These are phyloP conservation scores for Luscinia luscinia DNA, from an alignment of 2,797 vertebrate species.

Conservation along the genomic window DNA sequence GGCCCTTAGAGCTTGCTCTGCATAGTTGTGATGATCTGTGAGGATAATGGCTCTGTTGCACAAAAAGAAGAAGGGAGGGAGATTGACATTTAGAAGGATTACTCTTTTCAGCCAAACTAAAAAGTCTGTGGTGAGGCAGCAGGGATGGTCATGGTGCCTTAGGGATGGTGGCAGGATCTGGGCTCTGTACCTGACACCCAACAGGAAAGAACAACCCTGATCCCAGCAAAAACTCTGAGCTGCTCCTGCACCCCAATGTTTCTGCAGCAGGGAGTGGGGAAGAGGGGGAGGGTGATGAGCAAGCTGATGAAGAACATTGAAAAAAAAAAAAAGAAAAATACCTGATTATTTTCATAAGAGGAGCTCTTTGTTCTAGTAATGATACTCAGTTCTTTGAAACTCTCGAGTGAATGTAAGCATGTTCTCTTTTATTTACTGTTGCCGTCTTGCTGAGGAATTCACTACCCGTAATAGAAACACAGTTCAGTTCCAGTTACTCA, in stretches of 20 bases:
- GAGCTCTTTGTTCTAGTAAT: constrained; percentile 60
- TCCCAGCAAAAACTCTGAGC: neutral
- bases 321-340: neutral
- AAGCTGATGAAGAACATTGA: neutral
- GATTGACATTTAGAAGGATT: neutral
- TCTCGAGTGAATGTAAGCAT: constrained; percentile 71
- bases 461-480: constrained; percentile 74
- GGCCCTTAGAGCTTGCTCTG: neutral
- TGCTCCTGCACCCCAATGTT: neutral
- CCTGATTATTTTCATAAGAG: constrained; percentile 50
- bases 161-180: neutral
- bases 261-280: neutral
- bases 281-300: neutral
- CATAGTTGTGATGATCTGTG: neutral
- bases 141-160: neutral
- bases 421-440: constrained; percentile 73
- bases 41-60: neutral
- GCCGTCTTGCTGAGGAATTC: constrained; percentile 70
- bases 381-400: constrained; percentile 57
- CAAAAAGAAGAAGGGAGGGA: neutral
- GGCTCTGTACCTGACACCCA: neutral
- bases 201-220: neutral
- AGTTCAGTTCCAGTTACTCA: constrained; percentile 65
- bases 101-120: neutral
- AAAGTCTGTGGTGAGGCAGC: neutral